Base-by-base conservation (phyloP, 2,797 vertebrate genomes). In the Crocodylus rhombifer region DNA sequence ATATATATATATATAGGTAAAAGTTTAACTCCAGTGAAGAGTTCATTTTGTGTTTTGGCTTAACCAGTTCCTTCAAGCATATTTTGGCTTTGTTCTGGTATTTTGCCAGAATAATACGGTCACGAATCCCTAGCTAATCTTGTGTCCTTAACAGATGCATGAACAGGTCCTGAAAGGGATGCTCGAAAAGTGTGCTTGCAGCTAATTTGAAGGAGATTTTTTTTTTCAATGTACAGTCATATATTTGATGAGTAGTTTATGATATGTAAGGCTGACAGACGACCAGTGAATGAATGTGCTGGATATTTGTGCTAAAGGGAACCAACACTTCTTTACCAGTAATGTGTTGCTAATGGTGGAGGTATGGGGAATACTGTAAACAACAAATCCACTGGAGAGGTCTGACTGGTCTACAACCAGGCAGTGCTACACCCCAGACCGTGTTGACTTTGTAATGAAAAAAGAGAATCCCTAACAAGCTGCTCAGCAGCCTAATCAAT, bases 391-490 rank as follows among this genome's bases (percentile, higher is more conserved):
- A 0, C 30, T 85, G 73, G 86, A 42, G 36, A 91, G 57, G 73
- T 86, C 63, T 90, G 86, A 51, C 63, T 0, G 0, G 51, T 60
- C 5, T 56, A 78, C 73, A 60, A 11, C 42, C 63, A 69, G 75
- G 94, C 80, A 95, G 71, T 14, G 3, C 6, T 87, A 85, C 42
- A 92, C 63, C 56, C 14, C 42, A 33, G 67, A 51, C 55, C 55
- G 6, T 36, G 82, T 42, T 80, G 58, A 65, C 91, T 84, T 91
- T 7, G 55, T 91, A 84, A 84, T 87, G 78, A 86, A 92, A 96
- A 90, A 91, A 90, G 80, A 92, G 94, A 95, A 96, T 96, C 79
- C 14, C 0, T 86, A 79, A 92, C n/a, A 78, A 94, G 88, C 92
- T 92, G 17, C 82, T 86, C 2, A 0, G 83, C 87, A 91, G 82